phyloP scores from a whole-genome alignment of 2,888 invertebrate species.

The Lissocephala sabroskyi region DNA sequence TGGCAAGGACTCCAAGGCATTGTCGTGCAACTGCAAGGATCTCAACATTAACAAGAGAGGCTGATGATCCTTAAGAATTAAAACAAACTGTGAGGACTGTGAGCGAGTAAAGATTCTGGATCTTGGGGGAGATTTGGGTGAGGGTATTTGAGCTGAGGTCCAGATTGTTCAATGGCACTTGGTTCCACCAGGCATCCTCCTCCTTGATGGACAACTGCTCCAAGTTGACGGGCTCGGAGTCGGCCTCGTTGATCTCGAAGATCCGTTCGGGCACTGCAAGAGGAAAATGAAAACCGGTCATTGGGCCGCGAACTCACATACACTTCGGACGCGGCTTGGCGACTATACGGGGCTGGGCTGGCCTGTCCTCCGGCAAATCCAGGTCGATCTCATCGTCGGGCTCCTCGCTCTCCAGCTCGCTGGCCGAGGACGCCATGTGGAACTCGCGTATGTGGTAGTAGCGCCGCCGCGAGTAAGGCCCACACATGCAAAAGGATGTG shows the following conservation, averaged over 20 bases:
- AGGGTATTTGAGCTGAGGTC: slow-evolving; percentile 85
- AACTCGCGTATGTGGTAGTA: slow-evolving; percentile 66
- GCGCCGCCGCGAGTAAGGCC: slow-evolving; percentile 64
- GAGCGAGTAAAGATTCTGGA: slow-evolving; percentile 79
- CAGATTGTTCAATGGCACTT: slow-evolving; percentile 82
- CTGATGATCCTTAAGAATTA: no score
- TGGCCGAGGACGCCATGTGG: slow-evolving; percentile 58
- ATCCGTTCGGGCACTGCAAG: slow-evolving; percentile 80
- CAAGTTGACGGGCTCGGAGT: slow-evolving; percentile 75
- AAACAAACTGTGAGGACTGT: slow-evolving; percentile 78
- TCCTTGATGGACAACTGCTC: slow-evolving; percentile 73
- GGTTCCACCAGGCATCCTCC: slow-evolving; percentile 87
- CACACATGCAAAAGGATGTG: slow-evolving; percentile 68
- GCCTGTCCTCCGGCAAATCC: slow-evolving; percentile 26
- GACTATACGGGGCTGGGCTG: no score
- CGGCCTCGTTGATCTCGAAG: slow-evolving; percentile 81
- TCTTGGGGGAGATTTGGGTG: slow-evolving; percentile 77
- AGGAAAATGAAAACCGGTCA: not conserved
- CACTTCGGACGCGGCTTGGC: no score
- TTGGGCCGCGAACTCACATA: no score
- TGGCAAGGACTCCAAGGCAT: slow-evolving; percentile 82
- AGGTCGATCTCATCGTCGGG: slow-evolving; percentile 55
- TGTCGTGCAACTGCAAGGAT: slow-evolving; percentile 83
- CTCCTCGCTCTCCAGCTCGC: slow-evolving; percentile 62
- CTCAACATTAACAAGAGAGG: slow-evolving; percentile 26